Conservation (phyloP, 1,140 invertebrate genomes). For the Psilanteris sp. region DNA sequence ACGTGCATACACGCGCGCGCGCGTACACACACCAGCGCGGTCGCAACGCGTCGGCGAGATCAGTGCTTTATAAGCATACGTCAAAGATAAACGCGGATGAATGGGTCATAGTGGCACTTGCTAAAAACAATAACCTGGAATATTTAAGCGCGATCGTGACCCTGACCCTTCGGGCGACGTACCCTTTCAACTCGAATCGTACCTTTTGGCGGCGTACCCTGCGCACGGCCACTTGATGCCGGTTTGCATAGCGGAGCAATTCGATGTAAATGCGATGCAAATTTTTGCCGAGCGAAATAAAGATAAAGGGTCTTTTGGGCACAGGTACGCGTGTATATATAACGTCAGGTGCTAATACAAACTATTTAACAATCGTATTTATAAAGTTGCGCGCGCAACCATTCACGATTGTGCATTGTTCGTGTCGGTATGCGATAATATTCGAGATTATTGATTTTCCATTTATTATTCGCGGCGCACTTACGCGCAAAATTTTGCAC, state of each 20-base stretch:
- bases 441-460: no score
- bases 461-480: no score
- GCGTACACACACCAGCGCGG: slow-evolving; percentile 4
- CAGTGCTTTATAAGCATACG: slow-evolving; percentile 23
- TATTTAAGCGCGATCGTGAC: slow-evolving; percentile 9
- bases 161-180: slow-evolving; percentile 28
- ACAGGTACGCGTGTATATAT: slow-evolving; percentile 40
- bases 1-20: slow-evolving; percentile 63
- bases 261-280: slow-evolving; percentile 67
- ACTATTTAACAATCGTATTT: slow-evolving; percentile 9
- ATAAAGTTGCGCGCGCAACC: no score
- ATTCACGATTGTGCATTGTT: no score
- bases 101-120: slow-evolving; percentile 58
- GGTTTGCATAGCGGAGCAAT: slow-evolving; percentile 41
- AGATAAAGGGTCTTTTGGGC: slow-evolving; percentile 45
- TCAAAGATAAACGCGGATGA: slow-evolving; percentile 65
- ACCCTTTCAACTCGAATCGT: slow-evolving; percentile 24
- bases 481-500: no score
- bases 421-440: no score
- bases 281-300: slow-evolving; percentile 56
- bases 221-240: slow-evolving; percentile 31
- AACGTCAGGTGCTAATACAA: slow-evolving; percentile 30
- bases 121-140: slow-evolving; percentile 70
- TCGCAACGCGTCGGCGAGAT: slow-evolving; percentile 6
- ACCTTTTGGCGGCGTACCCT: slow-evolving; percentile 47